phyloP scores from a whole-genome alignment of 2,888 invertebrate genomes.

The Tortrix viridana region DNA sequence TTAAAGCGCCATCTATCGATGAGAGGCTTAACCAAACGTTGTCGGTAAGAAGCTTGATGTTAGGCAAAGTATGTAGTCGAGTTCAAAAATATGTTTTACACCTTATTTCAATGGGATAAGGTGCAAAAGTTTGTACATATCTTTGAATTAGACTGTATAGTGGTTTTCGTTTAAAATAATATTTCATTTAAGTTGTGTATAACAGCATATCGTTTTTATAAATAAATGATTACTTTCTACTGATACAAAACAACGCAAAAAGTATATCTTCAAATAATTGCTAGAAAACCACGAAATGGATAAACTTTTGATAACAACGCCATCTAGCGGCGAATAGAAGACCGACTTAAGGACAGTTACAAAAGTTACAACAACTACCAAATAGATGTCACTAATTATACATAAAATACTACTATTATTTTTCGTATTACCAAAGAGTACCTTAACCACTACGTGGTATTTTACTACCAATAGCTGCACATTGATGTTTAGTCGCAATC shows the following conservation, averaged over 20 bases:
- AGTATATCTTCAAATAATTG: not conserved
- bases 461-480: not conserved
- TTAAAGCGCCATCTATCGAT: constrained; percentile 41
- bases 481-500: not conserved
- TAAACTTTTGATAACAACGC: not conserved
- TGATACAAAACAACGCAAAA: not conserved
- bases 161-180: too few species aligned
- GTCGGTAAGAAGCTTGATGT: not conserved
- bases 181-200: not conserved
- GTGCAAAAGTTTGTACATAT: too few species aligned
- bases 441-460: too few species aligned
- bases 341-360: not conserved
- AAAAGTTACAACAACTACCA: too few species aligned
- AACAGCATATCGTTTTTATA: too few species aligned
- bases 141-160: too few species aligned
- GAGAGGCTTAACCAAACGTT: constrained; percentile 18
- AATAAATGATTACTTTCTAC: not conserved
- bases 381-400: too few species aligned
- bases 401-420: not conserved
- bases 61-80: too few species aligned
- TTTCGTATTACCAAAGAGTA: too few species aligned
- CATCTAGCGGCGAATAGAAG: constrained; percentile 17
- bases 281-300: not conserved
- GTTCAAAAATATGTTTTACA: too few species aligned
- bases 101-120: too few species aligned